Conservation (phyloP, 2,797 vertebrate genomes). For the Notolabrus celidotus region DNA sequence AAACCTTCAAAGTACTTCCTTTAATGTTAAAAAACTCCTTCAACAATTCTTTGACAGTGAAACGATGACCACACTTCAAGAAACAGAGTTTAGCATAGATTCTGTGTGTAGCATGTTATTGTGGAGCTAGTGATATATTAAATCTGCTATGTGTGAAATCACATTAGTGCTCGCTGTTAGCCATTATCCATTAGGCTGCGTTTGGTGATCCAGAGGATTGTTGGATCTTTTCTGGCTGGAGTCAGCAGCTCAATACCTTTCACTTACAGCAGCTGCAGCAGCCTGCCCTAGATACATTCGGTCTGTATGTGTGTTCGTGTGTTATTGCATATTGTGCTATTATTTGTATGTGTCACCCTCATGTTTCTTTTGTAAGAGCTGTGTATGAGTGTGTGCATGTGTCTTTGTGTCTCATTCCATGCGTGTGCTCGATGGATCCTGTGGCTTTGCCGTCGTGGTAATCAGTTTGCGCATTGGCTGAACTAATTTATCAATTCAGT, state of each 20-base stretch:
- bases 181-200: constrained; percentile 75
- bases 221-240: constrained; percentile 81
- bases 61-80: constrained; percentile 23
- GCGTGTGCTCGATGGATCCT: constrained; percentile 68
- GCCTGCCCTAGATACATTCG: constrained; percentile 80
- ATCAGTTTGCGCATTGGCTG: constrained; percentile 84
- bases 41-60: constrained; percentile 17
- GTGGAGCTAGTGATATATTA: constrained; percentile 71
- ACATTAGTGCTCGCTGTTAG: constrained; percentile 80
- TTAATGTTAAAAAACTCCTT: too few relatives aligned
- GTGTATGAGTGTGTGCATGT: constrained; percentile 44
- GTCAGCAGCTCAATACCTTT: constrained; percentile 86
- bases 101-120: constrained; percentile 57
- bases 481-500: constrained; percentile 86
- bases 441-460: constrained; percentile 78
- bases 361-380: constrained; percentile 61
- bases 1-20: background rate
- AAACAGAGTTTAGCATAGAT: constrained; percentile 47
- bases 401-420: constrained; percentile 61
- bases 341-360: constrained; percentile 66
- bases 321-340: constrained; percentile 57
- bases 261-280: constrained; percentile 82
- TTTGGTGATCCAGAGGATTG: constrained; percentile 79
- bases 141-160: constrained; percentile 78
- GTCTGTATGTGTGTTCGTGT: constrained; percentile 51